Evolutionary conservation across 2,797 vertebrate genomes (phyloP).

Genomic region (Characodon lateralis): DNA sequence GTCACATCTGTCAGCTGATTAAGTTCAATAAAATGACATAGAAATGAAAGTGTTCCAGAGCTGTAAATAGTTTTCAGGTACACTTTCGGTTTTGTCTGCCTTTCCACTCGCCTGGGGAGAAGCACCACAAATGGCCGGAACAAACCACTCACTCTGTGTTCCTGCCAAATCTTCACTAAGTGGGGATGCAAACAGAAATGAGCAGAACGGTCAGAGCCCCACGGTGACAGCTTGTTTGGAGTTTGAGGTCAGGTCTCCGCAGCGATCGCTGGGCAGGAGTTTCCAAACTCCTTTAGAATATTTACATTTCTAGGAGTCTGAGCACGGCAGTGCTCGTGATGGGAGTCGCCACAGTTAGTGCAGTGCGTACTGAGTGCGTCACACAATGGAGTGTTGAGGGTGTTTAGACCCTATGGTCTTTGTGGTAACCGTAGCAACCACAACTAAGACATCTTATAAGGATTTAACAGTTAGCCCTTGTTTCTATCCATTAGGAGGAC

Average conservation of each 20-base stretch:
- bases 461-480: slow-evolving; percentile 49
- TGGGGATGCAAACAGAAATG: slow-evolving; percentile 15
- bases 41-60: not conserved
- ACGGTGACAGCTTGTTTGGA: slow-evolving; percentile 32
- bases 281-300: slow-evolving; percentile 33
- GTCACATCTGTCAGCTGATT: not conserved
- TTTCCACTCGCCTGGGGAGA: not conserved
- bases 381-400: slow-evolving; percentile 6
- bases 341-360: not conserved
- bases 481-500: slow-evolving; percentile 74
- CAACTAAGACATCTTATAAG: slow-evolving; percentile 38
- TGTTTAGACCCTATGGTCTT: slow-evolving; percentile 38
- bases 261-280: not conserved
- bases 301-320: slow-evolving; percentile 40
- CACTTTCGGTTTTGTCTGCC: not conserved
- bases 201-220: slow-evolving; percentile 1
- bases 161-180: not conserved
- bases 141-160: not conserved
- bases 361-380: slow-evolving; percentile 1
- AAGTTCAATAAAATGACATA: not conserved
- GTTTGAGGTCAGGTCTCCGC: slow-evolving; percentile 25
- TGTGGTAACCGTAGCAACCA: slow-evolving; percentile 29
- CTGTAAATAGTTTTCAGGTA: not conserved
- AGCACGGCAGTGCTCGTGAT: not conserved
- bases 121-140: not conserved